A percentile compares a stretch with the other conserved stretches of the same genome.
Conservation (phyloP, 2,113 vertebrate species). For the Tragelaphus strepsiceros region DNA sequence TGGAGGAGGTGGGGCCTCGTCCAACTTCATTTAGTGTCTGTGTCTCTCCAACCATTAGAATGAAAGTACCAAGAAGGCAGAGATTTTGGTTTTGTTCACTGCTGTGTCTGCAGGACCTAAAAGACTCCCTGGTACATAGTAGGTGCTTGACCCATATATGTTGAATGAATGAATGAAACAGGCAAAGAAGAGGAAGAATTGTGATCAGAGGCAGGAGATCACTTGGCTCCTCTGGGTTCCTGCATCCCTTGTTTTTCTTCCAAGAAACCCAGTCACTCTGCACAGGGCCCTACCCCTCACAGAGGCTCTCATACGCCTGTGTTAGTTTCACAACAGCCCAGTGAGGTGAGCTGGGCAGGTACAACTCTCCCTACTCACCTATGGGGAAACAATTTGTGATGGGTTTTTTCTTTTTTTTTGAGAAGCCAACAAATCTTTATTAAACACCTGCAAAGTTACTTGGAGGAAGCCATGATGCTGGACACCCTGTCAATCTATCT, state of each 20-base stretch:
- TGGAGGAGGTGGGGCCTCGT: not conserved
- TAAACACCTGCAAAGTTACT: not conserved
- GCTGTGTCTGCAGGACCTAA: not conserved
- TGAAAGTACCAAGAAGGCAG: not conserved
- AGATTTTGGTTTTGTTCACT: not conserved
- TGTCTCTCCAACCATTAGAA: not conserved
- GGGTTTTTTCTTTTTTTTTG: not conserved
- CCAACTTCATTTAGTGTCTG: not conserved
- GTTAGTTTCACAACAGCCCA: not conserved
- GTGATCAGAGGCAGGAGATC: not conserved
- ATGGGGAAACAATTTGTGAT: not conserved
- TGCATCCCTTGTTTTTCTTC: not conserved
- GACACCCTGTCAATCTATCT: not conserved
- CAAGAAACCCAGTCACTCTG: not conserved
- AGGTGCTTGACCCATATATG: not conserved
- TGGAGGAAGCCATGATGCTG: not conserved
- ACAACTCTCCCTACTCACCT: not conserved
- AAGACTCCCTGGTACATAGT: not conserved
- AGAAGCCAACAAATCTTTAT: not conserved
- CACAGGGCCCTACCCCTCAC: not conserved
- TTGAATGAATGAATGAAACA: not conserved
- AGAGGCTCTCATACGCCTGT: not conserved
- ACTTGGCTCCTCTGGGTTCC: not conserved
- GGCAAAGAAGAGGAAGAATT: not conserved
- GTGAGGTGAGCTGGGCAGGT: not conserved